Base-by-base conservation (phyloP, 2,888 invertebrate species). In the Rhagophthalmus giganteus region DNA sequence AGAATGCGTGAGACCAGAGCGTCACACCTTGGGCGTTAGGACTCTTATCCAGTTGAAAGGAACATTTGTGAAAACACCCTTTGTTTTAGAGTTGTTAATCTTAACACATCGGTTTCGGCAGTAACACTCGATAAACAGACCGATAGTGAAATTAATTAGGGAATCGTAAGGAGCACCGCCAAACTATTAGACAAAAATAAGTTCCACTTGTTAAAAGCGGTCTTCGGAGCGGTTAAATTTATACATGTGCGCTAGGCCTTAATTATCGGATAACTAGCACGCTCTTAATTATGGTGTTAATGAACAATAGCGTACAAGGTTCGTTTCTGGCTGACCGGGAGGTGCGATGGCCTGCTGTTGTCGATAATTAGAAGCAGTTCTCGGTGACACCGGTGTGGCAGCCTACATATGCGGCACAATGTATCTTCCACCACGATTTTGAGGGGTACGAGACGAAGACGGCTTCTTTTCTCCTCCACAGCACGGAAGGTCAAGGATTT, bases 201-300 rank as follows among this genome's bases (percentile, higher is more conserved):
- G 4, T 3, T 7, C 7, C 4, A 3, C 7, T 20, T 20, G 3
- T 20, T 20, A 20, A 20, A 20, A 20, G 3, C 3, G 4, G 4
- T 20, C 20, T 46, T 50, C 50, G 55, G 52, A 39, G 48, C 48
- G 33, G 50, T 40, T 49, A 50, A 41, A 44, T 34, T 34, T 28
- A 40, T 28, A 40, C 37, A 44, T 51, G 54, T 51, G 57, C 55
- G 56, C 59, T 56, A 58, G 50, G 55, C 60, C 58, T 62, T 62
- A 62, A 62, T 62, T 62, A 62, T 60, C 55, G 58, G 57, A 62
- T 60, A 62, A 62, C 62, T 59, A 62, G 62, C 57, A 30, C 28
- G 34, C 30, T 59, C 57, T 61, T 64, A 64, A 64, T 64, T 62
- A 62, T 60, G 55, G 59, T 62, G 62, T 61, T 64, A 64, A 64